phyloP scores from a whole-genome alignment of 2,113 vertebrate genomes.

The Falco punctatus region DNA sequence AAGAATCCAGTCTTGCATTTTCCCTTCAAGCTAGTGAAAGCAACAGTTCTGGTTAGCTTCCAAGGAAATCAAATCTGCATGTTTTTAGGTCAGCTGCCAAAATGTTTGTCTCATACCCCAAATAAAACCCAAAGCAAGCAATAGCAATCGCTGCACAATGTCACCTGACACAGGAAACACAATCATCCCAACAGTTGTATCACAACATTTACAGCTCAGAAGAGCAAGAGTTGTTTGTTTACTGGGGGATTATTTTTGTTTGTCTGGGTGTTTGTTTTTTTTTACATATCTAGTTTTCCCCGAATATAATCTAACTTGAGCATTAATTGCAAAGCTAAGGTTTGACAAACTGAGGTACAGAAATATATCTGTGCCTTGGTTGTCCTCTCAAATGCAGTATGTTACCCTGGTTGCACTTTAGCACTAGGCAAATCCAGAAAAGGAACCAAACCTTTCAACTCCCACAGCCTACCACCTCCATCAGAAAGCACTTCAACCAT shows the following conservation, averaged over 20 bases:
- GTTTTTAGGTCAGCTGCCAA: conserved; percentile 4
- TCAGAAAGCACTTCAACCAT: neutral
- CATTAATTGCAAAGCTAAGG: neutral
- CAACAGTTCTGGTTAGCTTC: neutral
- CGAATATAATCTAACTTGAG: neutral
- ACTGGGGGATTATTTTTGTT: neutral
- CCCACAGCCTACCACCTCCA: neutral
- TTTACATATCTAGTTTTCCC: neutral
- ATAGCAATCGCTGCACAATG: neutral
- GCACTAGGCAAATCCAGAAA: neutral
- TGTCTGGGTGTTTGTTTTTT: neutral
- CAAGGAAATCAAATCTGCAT: neutral
- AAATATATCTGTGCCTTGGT: neutral
- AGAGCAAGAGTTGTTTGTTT: neutral
- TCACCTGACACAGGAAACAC: neutral
- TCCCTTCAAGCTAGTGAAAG: neutral
- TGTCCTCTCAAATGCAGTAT: neutral
- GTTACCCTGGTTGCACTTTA: neutral
- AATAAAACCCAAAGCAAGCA: neutral
- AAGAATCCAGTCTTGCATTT: neutral
- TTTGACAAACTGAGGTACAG: neutral
- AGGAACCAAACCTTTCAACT: neutral
- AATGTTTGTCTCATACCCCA: neutral
- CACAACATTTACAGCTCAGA: neutral
- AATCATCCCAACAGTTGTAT: neutral